Conservation (phyloP, 2,888 invertebrate species). For the Mythimna ferrago region DNA sequence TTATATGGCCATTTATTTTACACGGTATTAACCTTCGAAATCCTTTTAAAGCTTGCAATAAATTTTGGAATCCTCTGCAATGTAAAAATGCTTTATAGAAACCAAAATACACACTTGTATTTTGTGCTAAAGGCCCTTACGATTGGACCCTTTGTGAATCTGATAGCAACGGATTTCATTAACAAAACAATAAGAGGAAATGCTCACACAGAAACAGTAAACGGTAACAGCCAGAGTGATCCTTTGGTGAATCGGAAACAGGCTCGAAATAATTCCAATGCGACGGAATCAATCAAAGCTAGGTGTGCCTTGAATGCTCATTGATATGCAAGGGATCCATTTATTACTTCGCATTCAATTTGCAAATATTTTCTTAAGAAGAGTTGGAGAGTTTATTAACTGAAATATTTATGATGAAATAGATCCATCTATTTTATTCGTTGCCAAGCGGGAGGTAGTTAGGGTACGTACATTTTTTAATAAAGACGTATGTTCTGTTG, state of each 20-base stretch:
- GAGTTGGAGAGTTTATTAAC: slow-evolving; percentile 49
- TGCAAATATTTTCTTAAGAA: slow-evolving; percentile 76
- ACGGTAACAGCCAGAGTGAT: slow-evolving; percentile 71
- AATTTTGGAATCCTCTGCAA: slow-evolving; percentile 1
- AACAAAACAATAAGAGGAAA: slow-evolving; percentile 75
- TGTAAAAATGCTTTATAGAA: slow-evolving; percentile 21
- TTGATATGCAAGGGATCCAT: slow-evolving; percentile 86
- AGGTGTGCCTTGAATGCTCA: slow-evolving; percentile 78
- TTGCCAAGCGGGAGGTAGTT: slow-evolving; percentile 22
- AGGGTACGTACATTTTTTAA: slow-evolving; percentile 65
- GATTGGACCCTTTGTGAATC: slow-evolving; percentile 32
- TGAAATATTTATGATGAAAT: slow-evolving; percentile 55
- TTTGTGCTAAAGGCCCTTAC: slow-evolving; percentile 8
- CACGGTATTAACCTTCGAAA: slow-evolving; percentile 12
- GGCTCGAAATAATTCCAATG: slow-evolving; percentile 80
- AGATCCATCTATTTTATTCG: slow-evolving; percentile 42
- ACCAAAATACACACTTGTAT: slow-evolving; percentile 1
- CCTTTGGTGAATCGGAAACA: slow-evolving; percentile 80
- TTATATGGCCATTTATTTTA: slow-evolving; percentile 38
- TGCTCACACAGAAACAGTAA: slow-evolving; percentile 74
- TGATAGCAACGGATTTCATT: slow-evolving; percentile 71
- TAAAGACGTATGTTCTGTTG: slow-evolving; percentile 63
- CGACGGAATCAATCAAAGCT: slow-evolving; percentile 82
- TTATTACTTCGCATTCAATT: slow-evolving; percentile 85
- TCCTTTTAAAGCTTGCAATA: slow-evolving; percentile 30